Base-by-base conservation (phyloP, 2,888 invertebrate species). In the Conistra vaccinii region DNA sequence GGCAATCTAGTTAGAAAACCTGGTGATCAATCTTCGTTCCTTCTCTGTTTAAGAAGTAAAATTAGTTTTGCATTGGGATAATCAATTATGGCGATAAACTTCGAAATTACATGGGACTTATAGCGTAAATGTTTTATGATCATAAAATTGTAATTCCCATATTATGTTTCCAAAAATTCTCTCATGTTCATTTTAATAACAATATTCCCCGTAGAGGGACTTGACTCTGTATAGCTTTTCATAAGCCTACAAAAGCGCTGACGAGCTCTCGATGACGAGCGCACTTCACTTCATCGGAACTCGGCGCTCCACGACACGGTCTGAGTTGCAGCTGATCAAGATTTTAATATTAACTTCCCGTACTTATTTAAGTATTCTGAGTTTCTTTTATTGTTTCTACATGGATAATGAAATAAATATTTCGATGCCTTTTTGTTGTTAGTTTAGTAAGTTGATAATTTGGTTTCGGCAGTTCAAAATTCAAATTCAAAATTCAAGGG, bases 171-270 rank as follows among this genome's bases (percentile, higher is more conserved):
- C 1, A 12, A 12, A 10, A 32, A 42, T 26, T 10, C 1, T 29
- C 5, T 29, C 20, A 63, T n/a, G 23, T 62, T n/a, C 26, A 62
- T 45, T 65, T 45, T 10, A 29, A 32, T 32, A 3, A 42, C 14
- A 42, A 69, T 20, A 67, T 69, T 69, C 26, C 3, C 17, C 1
- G 1, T 20, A 42, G 17, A 48, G 26, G 26, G 10, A 78, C 48
- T 58, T 57, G n/a, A 39, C 6, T 23, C 29, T 66, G 57, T 51
- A 69, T 68, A 51, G 71, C 53, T 48, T 80, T 76, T 76, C 53
- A 70, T 79, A 70, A 70, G 62, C 80, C 51, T 32, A 77, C 55
- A 42, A 51, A 80, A 61, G 76, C 80, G 75, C 79, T 80, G 72
- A 45, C 80, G 61, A 62, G 39, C 72, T 71, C 72, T 76, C 80